Conservation (phyloP, 2,113 vertebrate species). For the Eleginops maclovinus region DNA sequence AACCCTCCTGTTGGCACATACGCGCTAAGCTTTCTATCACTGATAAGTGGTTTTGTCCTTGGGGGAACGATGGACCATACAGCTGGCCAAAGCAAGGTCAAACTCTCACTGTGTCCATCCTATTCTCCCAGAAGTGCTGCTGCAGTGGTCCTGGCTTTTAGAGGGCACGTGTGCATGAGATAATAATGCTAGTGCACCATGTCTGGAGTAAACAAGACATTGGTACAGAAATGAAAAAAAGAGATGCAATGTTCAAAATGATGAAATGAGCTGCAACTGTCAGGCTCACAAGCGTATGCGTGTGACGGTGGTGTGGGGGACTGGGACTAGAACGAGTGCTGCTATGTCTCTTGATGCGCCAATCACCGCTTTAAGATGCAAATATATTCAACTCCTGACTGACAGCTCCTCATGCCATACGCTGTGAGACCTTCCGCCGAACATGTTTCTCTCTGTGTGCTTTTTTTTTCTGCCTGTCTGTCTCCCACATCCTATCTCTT, state of each 20-base stretch:
- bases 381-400: slow-evolving; percentile 70
- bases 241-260: slow-evolving; percentile 28
- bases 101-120: slow-evolving; percentile 56
- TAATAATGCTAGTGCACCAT: slow-evolving; percentile 40
- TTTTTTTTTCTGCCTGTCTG: slow-evolving; percentile 6
- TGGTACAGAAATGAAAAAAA: slow-evolving; percentile 19
- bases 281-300: slow-evolving; percentile 34
- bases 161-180: slow-evolving; percentile 52
- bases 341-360: slow-evolving; percentile 52
- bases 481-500: slow-evolving; percentile 61
- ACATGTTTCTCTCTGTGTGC: slow-evolving; percentile 45
- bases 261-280: slow-evolving; percentile 74
- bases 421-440: slow-evolving; percentile 42
- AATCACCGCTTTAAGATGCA: slow-evolving; percentile 61
- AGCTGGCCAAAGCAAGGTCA: slow-evolving; percentile 65
- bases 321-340: slow-evolving; percentile 20
- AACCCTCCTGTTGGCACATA: slow-evolving; percentile 34
- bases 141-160: slow-evolving; percentile 42
- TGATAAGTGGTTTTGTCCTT: slow-evolving; percentile 70
- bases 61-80: slow-evolving; percentile 47
- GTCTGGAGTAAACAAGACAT: slow-evolving; percentile 28
- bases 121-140: slow-evolving; percentile 58
- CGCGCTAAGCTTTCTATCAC: slow-evolving; percentile 43
- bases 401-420: slow-evolving; percentile 61
- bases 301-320: neutral